Conservation (phyloP, 2,888 invertebrate genomes). For the Ectemnius cavifrons region DNA sequence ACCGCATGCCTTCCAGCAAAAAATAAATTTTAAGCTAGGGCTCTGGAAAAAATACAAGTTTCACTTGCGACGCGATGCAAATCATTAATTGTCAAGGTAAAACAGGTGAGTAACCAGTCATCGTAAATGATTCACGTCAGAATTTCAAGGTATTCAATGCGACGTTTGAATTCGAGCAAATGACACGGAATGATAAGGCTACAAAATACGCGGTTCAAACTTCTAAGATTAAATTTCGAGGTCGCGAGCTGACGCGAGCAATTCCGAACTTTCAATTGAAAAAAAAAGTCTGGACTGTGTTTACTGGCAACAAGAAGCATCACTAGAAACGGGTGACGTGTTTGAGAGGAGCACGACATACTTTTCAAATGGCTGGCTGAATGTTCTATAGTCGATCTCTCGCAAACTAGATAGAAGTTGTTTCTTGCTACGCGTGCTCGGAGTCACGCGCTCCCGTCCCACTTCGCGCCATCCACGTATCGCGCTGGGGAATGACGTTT, state of each 20-base stretch:
- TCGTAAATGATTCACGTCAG: too few species aligned
- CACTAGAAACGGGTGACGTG: not conserved
- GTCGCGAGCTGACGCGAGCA: too few species aligned
- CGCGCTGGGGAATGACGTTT: too few species aligned
- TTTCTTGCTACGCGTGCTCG: conserved; percentile 6
- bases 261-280: too few species aligned
- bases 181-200: not conserved
- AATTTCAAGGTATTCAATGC: too few species aligned
- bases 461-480: too few species aligned
- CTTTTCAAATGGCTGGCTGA: conserved; percentile 18
- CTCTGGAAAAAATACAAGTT: not conserved
- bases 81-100: too few species aligned
- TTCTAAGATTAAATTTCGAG: too few species aligned
- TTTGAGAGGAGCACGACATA: conserved; percentile 11
- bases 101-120: too few species aligned
- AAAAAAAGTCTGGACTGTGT: too few species aligned
- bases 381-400: conserved; percentile 14
- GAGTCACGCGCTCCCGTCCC: not conserved
- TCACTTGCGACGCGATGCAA: not conserved
- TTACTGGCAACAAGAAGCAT: too few species aligned
- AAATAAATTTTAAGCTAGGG: too few species aligned
- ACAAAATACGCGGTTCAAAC: conserved; percentile 10
- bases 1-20: not conserved
- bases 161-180: not conserved
- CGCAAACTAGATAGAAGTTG: conserved; percentile 9